Conservation (phyloP, 23 tunicate genomes). For the Botrylloides violaceus region DNA sequence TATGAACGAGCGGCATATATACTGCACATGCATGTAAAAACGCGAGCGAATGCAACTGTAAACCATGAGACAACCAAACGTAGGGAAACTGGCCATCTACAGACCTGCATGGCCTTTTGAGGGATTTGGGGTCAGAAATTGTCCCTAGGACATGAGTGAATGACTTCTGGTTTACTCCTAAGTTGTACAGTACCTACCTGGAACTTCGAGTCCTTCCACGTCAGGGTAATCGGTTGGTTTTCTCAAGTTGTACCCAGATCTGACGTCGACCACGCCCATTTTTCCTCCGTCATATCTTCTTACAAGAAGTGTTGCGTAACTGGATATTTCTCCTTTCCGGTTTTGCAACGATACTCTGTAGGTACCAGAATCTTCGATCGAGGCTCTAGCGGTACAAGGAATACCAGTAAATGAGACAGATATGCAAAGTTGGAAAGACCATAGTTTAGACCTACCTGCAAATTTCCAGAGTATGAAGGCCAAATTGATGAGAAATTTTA, state of each 20-base stretch:
- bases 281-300: constrained; percentile 75
- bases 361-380: constrained; percentile 88
- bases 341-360: constrained; percentile 95
- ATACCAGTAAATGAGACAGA: no score
- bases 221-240: constrained; percentile 91
- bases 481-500: constrained; percentile 72
- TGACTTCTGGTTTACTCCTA: no score
- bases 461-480: constrained; percentile 90
- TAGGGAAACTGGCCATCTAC: no score
- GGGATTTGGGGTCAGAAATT: no score
- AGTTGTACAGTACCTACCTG: constrained; percentile 68
- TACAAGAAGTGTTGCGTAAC: constrained; percentile 93
- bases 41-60: no score
- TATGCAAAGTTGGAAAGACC: no score
- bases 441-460: constrained; percentile 43
- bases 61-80: no score
- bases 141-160: no score
- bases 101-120: no score
- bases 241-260: constrained; percentile 71
- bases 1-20: no score
- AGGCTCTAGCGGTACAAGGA: no score
- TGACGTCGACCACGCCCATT: constrained; percentile 69
- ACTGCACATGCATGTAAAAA: no score
- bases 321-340: constrained; percentile 95
- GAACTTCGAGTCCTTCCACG: constrained; percentile 69